A percentile compares a stretch with the other conserved stretches of the same genome.
Conservation (phyloP, 2,113 vertebrate genomes). For the Paralichthys olivaceus region DNA sequence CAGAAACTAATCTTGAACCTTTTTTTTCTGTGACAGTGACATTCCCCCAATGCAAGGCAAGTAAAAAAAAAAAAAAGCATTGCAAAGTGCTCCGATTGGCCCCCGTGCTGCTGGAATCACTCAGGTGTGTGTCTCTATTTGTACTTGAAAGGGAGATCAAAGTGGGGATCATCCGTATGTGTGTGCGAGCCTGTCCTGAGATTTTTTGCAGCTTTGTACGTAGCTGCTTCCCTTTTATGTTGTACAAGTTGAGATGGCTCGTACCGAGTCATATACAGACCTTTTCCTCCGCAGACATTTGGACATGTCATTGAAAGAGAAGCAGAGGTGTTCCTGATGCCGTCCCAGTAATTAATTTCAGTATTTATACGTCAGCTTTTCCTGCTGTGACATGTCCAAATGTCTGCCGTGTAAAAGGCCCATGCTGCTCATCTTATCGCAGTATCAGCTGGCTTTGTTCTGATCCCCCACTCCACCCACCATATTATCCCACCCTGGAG, state of each 20-base stretch:
- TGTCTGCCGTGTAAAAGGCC: neutral
- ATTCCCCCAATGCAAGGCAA: constrained; percentile 24
- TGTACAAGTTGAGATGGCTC: constrained; percentile 22
- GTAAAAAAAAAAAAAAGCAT: constrained; percentile 1
- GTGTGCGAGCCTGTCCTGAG: constrained; percentile 11
- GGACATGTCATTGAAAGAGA: too few species aligned
- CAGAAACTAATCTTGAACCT: constrained; percentile 53
- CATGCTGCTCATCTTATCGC: constrained; percentile 31
- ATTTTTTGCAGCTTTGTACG: constrained; percentile 32
- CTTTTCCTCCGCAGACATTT: neutral
- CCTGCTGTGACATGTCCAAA: neutral
- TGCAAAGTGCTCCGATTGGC: constrained; percentile 24
- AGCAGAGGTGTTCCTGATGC: too few species aligned
- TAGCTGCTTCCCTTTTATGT: constrained; percentile 25
- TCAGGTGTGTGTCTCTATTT: constrained; percentile 46
- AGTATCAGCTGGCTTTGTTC: constrained; percentile 48
- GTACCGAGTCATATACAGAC: constrained; percentile 10
- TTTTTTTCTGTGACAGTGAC: constrained; percentile 49
- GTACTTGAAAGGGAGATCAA: constrained; percentile 42
- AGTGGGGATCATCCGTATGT: constrained; percentile 38
- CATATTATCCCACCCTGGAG: constrained; percentile 13
- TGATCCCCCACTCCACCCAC: constrained; percentile 1
- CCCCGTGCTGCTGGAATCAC: constrained; percentile 27
- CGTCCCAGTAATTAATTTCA: neutral
- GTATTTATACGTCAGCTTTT: neutral